Evolutionary conservation across 2,888 invertebrate genomes (phyloP).

Genomic region (Diplazon laetatorius): DNA sequence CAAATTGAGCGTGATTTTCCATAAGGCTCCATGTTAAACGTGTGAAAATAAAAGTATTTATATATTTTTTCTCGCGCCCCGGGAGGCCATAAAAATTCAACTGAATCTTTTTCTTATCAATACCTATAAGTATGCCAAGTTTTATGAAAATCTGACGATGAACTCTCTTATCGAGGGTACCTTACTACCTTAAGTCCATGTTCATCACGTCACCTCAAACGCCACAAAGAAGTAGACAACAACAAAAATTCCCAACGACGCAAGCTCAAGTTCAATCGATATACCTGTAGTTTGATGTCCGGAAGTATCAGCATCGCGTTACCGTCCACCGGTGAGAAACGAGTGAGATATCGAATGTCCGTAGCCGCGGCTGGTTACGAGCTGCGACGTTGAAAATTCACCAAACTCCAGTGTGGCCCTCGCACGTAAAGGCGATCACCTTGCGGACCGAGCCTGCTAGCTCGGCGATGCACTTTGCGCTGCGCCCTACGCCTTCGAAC

Average conservation of each 20-base stretch:
- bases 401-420: constrained; percentile 38
- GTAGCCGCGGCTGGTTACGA: constrained; percentile 5
- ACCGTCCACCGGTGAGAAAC: constrained; percentile 28
- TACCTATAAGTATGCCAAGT: no score
- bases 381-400: constrained; percentile 4
- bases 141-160: no score
- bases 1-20: no score
- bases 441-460: constrained; percentile 10
- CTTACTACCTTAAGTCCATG: no score
- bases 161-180: no score
- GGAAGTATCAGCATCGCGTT: constrained; percentile 79
- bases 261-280: constrained; percentile 11
- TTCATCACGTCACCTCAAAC: no score
- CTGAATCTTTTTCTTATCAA: no score
- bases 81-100: no score
- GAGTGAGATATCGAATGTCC: constrained; percentile 35
- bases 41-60: no score
- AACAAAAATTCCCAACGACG: constrained; percentile 1
- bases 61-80: no score
- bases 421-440: constrained; percentile 39
- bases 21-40: no score
- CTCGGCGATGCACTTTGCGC: constrained; percentile 29
- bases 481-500: constrained; percentile 27
- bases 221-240: background rate
- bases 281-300: constrained; percentile 81